Conservation (phyloP, 2,888 invertebrate genomes). For the Dryobotodes eremita region DNA sequence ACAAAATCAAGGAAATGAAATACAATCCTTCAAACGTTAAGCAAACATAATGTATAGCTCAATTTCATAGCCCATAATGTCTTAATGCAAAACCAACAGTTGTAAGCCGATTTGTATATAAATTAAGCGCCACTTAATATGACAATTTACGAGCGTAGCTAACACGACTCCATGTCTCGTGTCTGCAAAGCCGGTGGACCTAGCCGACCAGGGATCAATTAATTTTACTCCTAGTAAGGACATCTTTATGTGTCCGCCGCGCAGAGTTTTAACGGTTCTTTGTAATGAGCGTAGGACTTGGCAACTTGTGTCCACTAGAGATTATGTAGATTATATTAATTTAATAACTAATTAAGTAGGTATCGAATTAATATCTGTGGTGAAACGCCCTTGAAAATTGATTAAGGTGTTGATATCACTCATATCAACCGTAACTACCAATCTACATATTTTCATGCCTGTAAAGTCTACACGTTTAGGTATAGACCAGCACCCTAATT, state of each 20-base stretch:
- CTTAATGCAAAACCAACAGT: slow-evolving; percentile 77
- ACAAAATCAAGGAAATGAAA: slow-evolving; percentile 70
- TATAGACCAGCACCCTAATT: no score
- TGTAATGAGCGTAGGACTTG: slow-evolving; percentile 68
- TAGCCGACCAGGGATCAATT: slow-evolving; percentile 78
- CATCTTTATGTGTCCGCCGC: slow-evolving; percentile 79
- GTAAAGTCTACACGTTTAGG: not conserved
- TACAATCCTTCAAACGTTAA: slow-evolving; percentile 67
- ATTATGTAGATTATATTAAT: slow-evolving; percentile 6
- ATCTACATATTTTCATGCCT: not conserved
- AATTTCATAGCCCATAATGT: slow-evolving; percentile 76
- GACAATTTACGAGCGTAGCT: slow-evolving; percentile 82
- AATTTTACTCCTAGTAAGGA: slow-evolving; percentile 79
- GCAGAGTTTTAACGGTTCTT: slow-evolving; percentile 77
- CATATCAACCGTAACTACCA: not conserved
- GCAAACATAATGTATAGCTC: slow-evolving; percentile 69
- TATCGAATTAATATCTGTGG: not conserved
- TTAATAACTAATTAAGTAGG: slow-evolving; percentile 5
- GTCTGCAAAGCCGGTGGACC: slow-evolving; percentile 69
- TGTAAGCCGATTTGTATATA: slow-evolving; percentile 81
- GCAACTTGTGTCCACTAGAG: slow-evolving; percentile 7
- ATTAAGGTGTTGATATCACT: slow-evolving; percentile 8
- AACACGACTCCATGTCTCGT: slow-evolving; percentile 69
- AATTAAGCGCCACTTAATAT: slow-evolving; percentile 82
- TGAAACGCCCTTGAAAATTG: slow-evolving; percentile 11